Evolutionary conservation across 2,113 vertebrate species (phyloP).

Genomic region (Aphelocoma coerulescens): DNA sequence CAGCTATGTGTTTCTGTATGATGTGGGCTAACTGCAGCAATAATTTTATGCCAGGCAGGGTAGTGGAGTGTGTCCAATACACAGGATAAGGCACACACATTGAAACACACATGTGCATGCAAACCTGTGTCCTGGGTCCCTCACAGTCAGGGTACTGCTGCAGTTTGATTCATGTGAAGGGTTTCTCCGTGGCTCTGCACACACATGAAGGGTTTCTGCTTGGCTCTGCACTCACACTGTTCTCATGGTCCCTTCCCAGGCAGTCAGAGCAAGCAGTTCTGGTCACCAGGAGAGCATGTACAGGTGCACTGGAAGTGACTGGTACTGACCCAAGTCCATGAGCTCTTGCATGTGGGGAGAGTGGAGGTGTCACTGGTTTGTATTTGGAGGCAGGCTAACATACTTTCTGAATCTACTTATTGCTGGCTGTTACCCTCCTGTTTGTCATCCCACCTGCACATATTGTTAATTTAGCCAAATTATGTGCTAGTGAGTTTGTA

Average conservation of each 20-base stretch:
- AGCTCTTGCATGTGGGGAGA: not conserved
- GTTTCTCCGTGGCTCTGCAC: not conserved
- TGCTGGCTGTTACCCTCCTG: not conserved
- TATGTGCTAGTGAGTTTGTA: not conserved
- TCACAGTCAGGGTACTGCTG: not conserved
- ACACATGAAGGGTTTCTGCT: not conserved
- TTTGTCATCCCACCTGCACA: not conserved
- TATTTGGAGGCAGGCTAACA: not conserved
- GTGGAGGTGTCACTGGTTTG: not conserved
- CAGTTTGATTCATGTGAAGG: not conserved
- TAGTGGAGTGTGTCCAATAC: not conserved
- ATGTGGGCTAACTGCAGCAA: not conserved
- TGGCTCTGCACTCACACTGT: not conserved
- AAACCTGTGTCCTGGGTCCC: accelerated
- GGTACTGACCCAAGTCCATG: not conserved
- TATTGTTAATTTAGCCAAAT: not conserved
- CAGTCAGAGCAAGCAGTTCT: not conserved
- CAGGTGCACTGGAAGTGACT: not conserved
- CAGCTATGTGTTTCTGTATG: accelerated
- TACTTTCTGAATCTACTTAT: not conserved
- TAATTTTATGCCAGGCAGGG: not conserved
- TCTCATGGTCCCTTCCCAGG: not conserved
- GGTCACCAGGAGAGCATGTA: not conserved
- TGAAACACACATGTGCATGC: accelerated
- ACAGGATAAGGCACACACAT: not conserved